Conservation (phyloP, 2,888 invertebrate genomes). For the Gymnoscelis rufifasciata region DNA sequence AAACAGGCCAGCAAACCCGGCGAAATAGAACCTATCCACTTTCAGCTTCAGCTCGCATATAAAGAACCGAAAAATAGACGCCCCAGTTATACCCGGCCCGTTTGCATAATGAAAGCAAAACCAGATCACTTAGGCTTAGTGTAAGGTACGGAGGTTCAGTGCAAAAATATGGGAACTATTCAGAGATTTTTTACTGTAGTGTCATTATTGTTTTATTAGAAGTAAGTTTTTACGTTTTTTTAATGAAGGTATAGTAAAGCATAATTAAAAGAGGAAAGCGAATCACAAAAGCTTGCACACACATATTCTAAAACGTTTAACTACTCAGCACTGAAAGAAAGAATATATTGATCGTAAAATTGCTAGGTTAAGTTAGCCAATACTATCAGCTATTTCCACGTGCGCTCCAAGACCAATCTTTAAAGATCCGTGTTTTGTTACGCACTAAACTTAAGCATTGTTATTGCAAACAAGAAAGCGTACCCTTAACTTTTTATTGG, state of each 20-base stretch:
- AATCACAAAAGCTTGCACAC: too few relatives aligned
- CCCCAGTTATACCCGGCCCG: slow-evolving; percentile 15
- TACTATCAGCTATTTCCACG: background rate
- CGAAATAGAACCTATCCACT: slow-evolving; percentile 10
- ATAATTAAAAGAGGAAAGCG: too few relatives aligned
- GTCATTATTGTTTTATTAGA: background rate
- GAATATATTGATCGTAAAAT: too few relatives aligned
- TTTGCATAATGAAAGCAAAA: slow-evolving; percentile 23
- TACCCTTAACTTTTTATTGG: slow-evolving; percentile 7
- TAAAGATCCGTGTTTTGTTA: background rate
- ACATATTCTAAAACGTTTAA: too few relatives aligned
- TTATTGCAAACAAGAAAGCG: slow-evolving; percentile 10
- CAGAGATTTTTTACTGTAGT: background rate
- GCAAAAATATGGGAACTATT: background rate
- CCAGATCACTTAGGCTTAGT: slow-evolving; percentile 15
- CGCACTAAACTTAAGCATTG: slow-evolving; percentile 2
- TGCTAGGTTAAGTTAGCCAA: too few relatives aligned
- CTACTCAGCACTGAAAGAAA: too few relatives aligned
- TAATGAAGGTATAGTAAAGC: too few relatives aligned
- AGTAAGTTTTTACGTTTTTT: too few relatives aligned
- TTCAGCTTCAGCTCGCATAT: slow-evolving; percentile 15
- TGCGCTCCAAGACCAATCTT: background rate
- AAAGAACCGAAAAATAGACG: slow-evolving; percentile 21
- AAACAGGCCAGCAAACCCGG: slow-evolving; percentile 10
- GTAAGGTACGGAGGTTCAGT: background rate